Base-by-base conservation (phyloP, 2,113 vertebrate species). In the Heteronetta atricapilla region DNA sequence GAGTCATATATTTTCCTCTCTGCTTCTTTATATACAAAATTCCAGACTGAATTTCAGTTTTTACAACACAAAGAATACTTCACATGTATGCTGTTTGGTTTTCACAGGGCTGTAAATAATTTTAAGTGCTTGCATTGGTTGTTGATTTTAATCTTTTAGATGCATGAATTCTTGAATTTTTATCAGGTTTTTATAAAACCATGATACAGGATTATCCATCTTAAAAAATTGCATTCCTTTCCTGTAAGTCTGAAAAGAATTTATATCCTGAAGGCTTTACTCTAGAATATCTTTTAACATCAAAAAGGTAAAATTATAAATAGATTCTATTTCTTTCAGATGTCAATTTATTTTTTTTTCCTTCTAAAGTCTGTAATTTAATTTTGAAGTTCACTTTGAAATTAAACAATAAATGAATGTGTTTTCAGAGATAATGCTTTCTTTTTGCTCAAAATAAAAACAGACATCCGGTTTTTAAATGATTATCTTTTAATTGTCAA, bases 261-360 rank as follows among this genome's bases (percentile, higher is more conserved):
- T 95, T 96, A 81, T 90, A 72, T 86, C 93, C 85, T 33, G 60
- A 60, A 93, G 94, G 69, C 86, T 84, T 88, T 96, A 53, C 58
- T 84, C 33, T 82, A 81, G 62, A 48, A 88, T 94, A 93, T 92
- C 93, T 93, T 82, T 69, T 68, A 83, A 96, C 94, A 93, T 96
- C 85, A 96, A 93, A 95, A 95, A 96, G 58, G 62, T 83, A 70
- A 94, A 95, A 97, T 86, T 93, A 90, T 70, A 93, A 95, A 95
- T 88, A 92, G 69, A 73, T 87, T 89, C 50, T 94, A 95, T 97
- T 95, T 74, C 85, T 94, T 95, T 95, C 95, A 96, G 85, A 95
- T 95, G 90, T 81, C 44, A 69, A 82, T 85, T 93, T 87, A 42
- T 28, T 28, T 77, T 90, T 91, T 62, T 86, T 95, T 26, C 29